Conservation (phyloP, 2,113 vertebrate species). For the Semnornis frantzii region DNA sequence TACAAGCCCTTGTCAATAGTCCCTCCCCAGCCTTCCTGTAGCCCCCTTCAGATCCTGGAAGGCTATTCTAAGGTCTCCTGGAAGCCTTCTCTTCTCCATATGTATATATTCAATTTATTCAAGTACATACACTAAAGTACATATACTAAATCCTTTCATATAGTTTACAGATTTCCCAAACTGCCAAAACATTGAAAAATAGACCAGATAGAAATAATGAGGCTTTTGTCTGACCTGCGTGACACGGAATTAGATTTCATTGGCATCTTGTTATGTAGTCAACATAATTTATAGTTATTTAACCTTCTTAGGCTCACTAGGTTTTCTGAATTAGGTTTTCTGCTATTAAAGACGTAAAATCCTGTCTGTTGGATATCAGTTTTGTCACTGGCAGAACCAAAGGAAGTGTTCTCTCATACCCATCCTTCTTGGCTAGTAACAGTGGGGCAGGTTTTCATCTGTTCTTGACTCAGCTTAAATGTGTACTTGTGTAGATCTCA, state of each 20-base stretch:
- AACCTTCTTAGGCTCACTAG: neutral
- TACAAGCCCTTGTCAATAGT: no score
- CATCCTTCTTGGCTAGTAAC: neutral
- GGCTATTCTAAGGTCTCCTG: no score
- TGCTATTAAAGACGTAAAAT: neutral
- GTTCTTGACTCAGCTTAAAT: neutral
- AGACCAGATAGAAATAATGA: neutral
- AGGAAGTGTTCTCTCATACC: neutral
- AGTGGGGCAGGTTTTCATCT: neutral
- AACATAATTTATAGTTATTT: neutral
- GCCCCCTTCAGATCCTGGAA: no score
- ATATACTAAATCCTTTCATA: neutral
- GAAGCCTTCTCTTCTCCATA: no score
- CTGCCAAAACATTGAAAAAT: neutral
- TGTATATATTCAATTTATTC: no score
- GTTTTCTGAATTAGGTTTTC: neutral
- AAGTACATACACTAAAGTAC: no score
- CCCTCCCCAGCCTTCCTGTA: no score
- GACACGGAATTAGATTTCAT: neutral
- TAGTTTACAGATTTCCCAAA: neutral
- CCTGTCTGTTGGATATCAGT: fast-evolving
- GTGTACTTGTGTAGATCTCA: neutral
- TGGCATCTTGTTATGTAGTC: neutral
- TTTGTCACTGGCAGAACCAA: neutral
- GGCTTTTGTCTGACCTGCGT: neutral